These are phyloP conservation scores for Neolamprologus hecqui DNA, from an alignment of 2,113 vertebrate species.

Conservation along the genomic window DNA sequence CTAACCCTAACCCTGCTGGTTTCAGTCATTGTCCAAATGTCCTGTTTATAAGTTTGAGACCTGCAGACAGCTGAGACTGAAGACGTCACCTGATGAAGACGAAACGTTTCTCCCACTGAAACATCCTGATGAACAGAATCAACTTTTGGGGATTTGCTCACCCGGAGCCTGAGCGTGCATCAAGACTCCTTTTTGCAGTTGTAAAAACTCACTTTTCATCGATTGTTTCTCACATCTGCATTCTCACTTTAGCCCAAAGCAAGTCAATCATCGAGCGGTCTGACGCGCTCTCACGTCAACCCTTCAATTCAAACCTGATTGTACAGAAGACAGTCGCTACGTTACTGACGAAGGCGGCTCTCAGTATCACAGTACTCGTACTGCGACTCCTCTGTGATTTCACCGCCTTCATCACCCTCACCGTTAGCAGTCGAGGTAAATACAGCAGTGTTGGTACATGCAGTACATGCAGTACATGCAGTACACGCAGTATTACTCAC, in stretches of 20 bases:
- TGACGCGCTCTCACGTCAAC: fast-evolving
- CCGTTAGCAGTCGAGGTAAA: background rate
- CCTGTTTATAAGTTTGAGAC: fast-evolving
- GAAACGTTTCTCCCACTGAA: background rate
- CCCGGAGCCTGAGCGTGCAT: background rate
- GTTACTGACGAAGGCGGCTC: background rate
- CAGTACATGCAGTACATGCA: background rate
- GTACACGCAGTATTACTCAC: conserved; percentile 34
- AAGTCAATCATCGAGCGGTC: background rate
- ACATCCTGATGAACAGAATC: background rate
- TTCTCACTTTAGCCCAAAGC: background rate
- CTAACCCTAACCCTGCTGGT: background rate
- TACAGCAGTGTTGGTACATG: background rate
- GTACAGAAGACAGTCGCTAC: background rate
- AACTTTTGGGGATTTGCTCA: background rate
- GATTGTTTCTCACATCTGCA: background rate
- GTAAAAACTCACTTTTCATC: background rate
- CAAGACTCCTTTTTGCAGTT: background rate
- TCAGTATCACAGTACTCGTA: background rate
- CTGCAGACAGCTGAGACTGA: background rate
- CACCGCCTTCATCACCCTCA: background rate
- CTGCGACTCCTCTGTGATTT: background rate
- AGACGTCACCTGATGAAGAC: background rate
- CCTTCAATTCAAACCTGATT: background rate
- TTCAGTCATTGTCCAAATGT: fast-evolving